Percentiles rank a stretch among this genome's conserved stretches.
Evolutionary conservation across 2,113 vertebrate genomes (phyloP).

Genomic region (Nansenia antarctica): DNA sequence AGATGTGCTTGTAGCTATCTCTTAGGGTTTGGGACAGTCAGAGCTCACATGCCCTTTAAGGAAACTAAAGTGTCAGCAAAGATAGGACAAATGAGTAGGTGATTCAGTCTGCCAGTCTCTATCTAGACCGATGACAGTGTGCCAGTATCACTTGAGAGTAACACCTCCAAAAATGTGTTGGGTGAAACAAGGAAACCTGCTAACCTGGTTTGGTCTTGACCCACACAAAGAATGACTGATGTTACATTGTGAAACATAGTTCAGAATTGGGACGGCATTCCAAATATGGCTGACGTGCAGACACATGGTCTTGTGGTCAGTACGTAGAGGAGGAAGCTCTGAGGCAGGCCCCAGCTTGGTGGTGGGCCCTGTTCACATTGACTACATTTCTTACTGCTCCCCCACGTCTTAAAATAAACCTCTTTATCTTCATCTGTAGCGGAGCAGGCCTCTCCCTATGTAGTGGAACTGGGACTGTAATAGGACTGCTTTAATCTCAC

Average conservation of each 20-base stretch:
- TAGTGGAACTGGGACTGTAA: constrained; percentile 7
- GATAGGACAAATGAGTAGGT: background rate
- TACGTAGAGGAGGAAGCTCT: constrained; percentile 26
- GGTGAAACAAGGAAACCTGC: constrained; percentile 14
- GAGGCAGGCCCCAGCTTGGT: constrained; percentile 55
- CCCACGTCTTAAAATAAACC: constrained; percentile 67
- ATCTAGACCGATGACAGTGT: constrained; percentile 17
- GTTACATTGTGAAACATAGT: constrained; percentile 52
- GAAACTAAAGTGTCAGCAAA: background rate
- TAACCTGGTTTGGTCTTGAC: constrained; percentile 6
- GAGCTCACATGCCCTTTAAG: background rate
- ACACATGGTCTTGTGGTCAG: constrained; percentile 11
- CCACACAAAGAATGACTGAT: constrained; percentile 10
- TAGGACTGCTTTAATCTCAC: constrained; percentile 17
- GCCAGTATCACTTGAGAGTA: background rate
- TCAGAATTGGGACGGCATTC: constrained; percentile 36
- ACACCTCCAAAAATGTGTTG: background rate
- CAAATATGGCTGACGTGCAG: constrained; percentile 37
- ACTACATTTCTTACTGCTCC: constrained; percentile 54
- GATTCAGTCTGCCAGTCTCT: constrained; percentile 29
- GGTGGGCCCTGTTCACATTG: constrained; percentile 55
- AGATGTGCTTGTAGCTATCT: background rate
- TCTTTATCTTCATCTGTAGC: constrained; percentile 42
- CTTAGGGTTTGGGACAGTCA: background rate
- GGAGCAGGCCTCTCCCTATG: constrained; percentile 18